Percentiles rank a stretch among this genome's conserved stretches.
Evolutionary conservation across 2,797 vertebrate genomes (phyloP).

Genomic region (Sebastes hubbsi): DNA sequence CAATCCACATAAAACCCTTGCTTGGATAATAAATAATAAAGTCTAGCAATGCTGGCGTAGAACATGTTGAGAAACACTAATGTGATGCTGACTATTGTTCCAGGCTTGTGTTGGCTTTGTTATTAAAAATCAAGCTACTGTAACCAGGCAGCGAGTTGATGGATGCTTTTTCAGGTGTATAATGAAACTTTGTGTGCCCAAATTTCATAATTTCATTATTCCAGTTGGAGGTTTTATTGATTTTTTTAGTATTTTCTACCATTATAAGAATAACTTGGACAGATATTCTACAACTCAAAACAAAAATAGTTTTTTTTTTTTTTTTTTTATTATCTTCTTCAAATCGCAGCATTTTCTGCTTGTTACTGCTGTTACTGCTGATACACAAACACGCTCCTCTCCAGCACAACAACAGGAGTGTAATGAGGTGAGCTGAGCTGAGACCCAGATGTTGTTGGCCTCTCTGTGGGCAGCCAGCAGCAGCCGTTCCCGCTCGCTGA

Average conservation of each 20-base stretch:
- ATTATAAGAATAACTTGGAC: background rate
- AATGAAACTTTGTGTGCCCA: background rate
- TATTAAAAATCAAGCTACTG: background rate
- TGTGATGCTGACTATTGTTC: background rate
- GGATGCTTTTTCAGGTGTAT: background rate
- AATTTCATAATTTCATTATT: background rate
- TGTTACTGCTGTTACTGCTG: background rate
- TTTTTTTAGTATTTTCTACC: background rate
- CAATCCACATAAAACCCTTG: background rate
- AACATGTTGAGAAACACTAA: background rate
- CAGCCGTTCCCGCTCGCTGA: slow-evolving; percentile 61
- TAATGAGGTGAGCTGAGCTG: slow-evolving; percentile 58
- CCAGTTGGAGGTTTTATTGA: background rate
- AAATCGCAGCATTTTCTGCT: slow-evolving; percentile 6
- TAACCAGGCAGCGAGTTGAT: background rate
- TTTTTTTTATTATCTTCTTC: background rate
- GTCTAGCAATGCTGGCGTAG: background rate
- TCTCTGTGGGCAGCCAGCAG: slow-evolving; percentile 57
- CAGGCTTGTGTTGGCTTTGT: background rate
- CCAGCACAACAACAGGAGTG: slow-evolving; percentile 20
- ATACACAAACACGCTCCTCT: slow-evolving; percentile 4
- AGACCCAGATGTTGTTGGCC: slow-evolving; percentile 72
- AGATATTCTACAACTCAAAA: background rate
- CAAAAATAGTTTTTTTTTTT: background rate
- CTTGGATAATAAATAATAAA: background rate